Evolutionary conservation across 2,888 invertebrate species (phyloP), one percentile per base, ranked within the genome.

Genomic region (Coecobrya sp.): DNA sequence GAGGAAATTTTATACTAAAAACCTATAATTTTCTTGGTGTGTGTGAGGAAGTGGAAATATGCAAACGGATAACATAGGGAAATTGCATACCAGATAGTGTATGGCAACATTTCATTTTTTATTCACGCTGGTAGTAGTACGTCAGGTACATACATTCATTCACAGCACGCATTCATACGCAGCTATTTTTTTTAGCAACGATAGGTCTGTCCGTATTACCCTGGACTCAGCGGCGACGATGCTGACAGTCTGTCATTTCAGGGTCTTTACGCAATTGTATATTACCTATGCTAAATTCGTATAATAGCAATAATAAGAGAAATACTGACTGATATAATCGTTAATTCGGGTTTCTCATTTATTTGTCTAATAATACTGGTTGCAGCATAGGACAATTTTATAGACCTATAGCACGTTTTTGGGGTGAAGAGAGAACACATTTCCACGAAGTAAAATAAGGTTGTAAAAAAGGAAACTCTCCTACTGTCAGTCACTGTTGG

Each of bases 21-120:
- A 19, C 73, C 73, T 42, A 73, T 73, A 42, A 73, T 73, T 73
- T 73, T 73, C 42, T 13, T 42, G n/a, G 73, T 45, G 73, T 13
- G 73, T 68, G 16, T 59, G 59, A 65, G 65, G 65, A 65, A 65
- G 27, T 7, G 65, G 65, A 65, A 65, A 65, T 65, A 65, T 59
- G 59, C 19, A 19, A 19, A 59, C 59, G 19, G 19, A 59, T 59
- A 22, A 19, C 8, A 59, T 5, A 68, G 16, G n/a, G 27, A 30
- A 68, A 68, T 30, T 27, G 68, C 30, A 65, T 65, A 8, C 11
- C 16, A 27, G 16, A 65, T 5, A 13, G 27, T 65, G 27, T 8
- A 65, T 11, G 0, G 22, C 22, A 62, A 52, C 52, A 52, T 10
- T 52, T 2, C 10, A 16, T 52, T 11, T 10, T 11, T 10, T 2